phyloP scores from a whole-genome alignment of 64 coral and sea anemone species.

The Acropora tenuis region DNA sequence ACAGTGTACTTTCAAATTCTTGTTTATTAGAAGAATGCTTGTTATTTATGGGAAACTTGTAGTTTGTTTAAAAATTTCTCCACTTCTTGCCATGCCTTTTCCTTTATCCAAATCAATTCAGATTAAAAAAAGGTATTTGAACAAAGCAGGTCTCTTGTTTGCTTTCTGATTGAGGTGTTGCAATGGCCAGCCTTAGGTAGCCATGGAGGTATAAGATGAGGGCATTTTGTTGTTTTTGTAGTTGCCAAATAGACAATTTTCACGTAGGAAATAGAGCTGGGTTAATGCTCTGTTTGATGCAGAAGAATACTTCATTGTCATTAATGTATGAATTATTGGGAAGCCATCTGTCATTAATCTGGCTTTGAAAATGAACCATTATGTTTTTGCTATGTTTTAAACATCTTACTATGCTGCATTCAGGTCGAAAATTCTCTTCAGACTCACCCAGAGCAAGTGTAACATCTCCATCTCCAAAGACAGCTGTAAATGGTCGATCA shows the following conservation, averaged over 20 bases:
- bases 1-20: neutral
- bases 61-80: neutral
- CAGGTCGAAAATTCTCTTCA: neutral
- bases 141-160: neutral
- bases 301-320: no score
- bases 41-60: no score
- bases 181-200: no score
- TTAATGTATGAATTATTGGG: no score
- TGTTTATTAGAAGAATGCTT: neutral
- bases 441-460: constrained; percentile 1
- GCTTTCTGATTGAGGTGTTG: no score
- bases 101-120: neutral
- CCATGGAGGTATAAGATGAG: no score
- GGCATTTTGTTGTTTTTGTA: no score
- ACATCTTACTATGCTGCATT: neutral
- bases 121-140: neutral
- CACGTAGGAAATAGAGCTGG: neutral
- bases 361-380: no score
- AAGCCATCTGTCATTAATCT: no score
- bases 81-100: neutral
- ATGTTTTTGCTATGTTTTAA: neutral
- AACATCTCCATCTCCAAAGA: constrained; percentile 29
- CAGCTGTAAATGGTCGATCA: constrained; percentile 8
- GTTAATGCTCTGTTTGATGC: no score
- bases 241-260: neutral